A percentile compares a stretch with the other conserved stretches of the same genome.
Conservation (phyloP, 2,113 vertebrate species). For the Onychostoma macrolepis region DNA sequence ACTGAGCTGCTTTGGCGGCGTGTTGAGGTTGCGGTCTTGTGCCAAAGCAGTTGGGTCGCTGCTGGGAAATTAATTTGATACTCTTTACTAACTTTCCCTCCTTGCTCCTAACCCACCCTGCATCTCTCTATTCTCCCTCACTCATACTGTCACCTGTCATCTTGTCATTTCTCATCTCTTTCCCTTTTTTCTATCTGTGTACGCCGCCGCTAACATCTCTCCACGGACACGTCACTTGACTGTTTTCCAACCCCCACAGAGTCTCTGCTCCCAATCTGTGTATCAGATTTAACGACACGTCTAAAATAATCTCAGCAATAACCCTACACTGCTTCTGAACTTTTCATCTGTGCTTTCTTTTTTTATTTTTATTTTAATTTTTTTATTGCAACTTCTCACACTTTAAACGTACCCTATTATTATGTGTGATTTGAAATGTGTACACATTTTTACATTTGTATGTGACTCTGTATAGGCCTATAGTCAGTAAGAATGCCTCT, state of each 20-base stretch:
- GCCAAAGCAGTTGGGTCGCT: constrained; percentile 8
- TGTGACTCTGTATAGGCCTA: not conserved
- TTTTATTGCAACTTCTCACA: not conserved
- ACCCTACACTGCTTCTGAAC: not conserved
- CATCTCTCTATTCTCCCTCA: not conserved
- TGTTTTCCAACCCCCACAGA: not conserved
- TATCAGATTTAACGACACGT: constrained; percentile 50
- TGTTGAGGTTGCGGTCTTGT: not conserved
- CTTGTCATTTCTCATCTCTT: not conserved
- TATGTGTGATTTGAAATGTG: not conserved
- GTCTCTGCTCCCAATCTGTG: not conserved
- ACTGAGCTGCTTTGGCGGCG: constrained; percentile 35
- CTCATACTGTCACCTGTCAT: constrained; percentile 28
- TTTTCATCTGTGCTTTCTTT: not conserved
- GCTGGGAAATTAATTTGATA: constrained; percentile 45
- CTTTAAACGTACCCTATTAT: not conserved
- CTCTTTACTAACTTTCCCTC: constrained; percentile 29
- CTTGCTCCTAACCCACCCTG: not conserved
- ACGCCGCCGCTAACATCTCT: constrained; percentile 44
- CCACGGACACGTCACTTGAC: constrained; percentile 40
- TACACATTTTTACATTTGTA: not conserved
- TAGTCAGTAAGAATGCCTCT: not conserved
- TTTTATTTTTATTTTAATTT: too few relatives aligned
- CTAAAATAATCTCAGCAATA: constrained; percentile 52
- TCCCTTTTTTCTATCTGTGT: not conserved